phyloP scores from a whole-genome alignment of 2,797 vertebrate species.

The Myotis pilosus region DNA sequence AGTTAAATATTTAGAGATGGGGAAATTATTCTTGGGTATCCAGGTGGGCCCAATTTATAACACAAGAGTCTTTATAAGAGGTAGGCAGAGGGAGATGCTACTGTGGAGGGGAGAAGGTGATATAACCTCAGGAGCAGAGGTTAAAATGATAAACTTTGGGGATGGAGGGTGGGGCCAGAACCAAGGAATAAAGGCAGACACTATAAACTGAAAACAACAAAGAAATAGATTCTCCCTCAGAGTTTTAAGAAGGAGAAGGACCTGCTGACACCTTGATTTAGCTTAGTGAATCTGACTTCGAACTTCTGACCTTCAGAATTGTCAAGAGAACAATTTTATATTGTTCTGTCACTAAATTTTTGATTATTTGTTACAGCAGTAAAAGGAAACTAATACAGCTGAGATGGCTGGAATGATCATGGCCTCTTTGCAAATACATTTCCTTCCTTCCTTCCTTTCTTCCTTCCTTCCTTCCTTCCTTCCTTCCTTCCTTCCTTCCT shows the following conservation, averaged over 20 bases:
- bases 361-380: neutral
- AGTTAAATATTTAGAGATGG: neutral
- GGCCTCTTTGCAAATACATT: neutral
- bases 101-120: neutral
- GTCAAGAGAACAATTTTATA: neutral
- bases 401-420: neutral
- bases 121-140: neutral
- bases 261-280: neutral
- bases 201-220: neutral
- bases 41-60: neutral
- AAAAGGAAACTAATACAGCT: neutral
- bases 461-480: accelerated
- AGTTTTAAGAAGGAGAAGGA: neutral
- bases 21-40: neutral
- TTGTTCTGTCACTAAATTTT: neutral
- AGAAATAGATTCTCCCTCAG: neutral
- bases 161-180: neutral
- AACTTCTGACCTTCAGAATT: neutral
- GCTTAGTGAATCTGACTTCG: neutral
- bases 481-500: accelerated
- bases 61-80: neutral
- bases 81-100: neutral
- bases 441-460: neutral
- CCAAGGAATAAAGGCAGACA: neutral
- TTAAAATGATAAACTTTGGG: neutral